Evolutionary conservation across 2,113 vertebrate species (phyloP).

Genomic region (Lepus americanus): DNA sequence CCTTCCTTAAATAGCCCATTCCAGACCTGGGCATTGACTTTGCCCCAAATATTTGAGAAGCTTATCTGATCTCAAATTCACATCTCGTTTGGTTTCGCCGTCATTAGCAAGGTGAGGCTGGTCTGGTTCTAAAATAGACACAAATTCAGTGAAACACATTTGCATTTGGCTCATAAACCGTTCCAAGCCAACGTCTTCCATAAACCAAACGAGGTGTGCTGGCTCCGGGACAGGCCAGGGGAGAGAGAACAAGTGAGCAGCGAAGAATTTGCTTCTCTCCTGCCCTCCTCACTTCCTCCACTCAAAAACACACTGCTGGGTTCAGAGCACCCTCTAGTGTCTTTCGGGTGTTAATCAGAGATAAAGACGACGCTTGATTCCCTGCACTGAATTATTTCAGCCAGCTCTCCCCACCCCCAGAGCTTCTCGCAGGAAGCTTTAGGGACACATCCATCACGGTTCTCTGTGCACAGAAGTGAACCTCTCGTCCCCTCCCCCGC

Average conservation of each 20-base stretch:
- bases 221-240: not conserved
- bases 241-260: rapidly evolving
- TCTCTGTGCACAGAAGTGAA: not conserved
- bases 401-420: too few relatives aligned
- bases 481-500: not conserved
- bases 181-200: not conserved
- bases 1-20: constrained; percentile 48
- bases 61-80: constrained; percentile 10
- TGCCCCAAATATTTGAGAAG: constrained; percentile 28
- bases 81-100: not conserved
- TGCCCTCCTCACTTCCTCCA: not conserved
- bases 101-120: not conserved
- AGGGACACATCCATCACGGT: not conserved
- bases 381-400: not conserved
- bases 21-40: constrained; percentile 36
- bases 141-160: not conserved
- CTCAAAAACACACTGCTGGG: not conserved
- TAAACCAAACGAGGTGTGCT: not conserved
- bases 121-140: not conserved
- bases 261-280: too few relatives aligned
- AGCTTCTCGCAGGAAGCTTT: rapidly evolving
- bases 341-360: not conserved
- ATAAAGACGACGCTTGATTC: not conserved
- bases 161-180: not conserved
- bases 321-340: constrained; percentile 58